Conservation (phyloP, 2,888 invertebrate genomes). For the Andrena bicolor region DNA sequence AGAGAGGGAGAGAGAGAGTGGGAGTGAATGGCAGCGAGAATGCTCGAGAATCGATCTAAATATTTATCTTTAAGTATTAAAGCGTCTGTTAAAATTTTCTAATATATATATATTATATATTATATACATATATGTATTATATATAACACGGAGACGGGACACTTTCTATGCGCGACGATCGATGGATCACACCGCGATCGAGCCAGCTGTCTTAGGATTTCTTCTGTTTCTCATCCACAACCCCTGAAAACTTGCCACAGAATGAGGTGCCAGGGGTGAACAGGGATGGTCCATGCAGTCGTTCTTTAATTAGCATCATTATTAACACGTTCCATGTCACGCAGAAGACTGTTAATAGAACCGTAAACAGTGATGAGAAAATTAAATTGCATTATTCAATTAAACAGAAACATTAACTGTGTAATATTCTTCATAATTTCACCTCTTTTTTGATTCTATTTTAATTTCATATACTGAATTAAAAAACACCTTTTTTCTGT, state of each 20-base stretch:
- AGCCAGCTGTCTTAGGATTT: constrained; percentile 30
- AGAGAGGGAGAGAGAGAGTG: constrained; percentile 33
- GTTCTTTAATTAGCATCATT: background rate
- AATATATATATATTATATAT: constrained; percentile 62
- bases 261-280: constrained; percentile 6
- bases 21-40: constrained; percentile 42
- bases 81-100: constrained; percentile 60
- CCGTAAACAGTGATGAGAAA: no score
- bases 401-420: no score
- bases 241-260: constrained; percentile 21
- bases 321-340: no score
- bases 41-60: constrained; percentile 53
- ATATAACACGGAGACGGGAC: constrained; percentile 43
- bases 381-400: no score
- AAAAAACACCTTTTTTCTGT: no score
- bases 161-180: constrained; percentile 54
- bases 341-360: no score
- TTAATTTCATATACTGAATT: no score
- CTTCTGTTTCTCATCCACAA: constrained; percentile 31
- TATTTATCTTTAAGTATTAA: constrained; percentile 64
- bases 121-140: constrained; percentile 53
- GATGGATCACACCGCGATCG: constrained; percentile 21
- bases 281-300: background rate
- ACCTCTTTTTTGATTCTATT: no score
- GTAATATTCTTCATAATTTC: no score